A percentile compares a stretch with the other conserved stretches of the same genome.
Conservation (phyloP, 2,797 vertebrate genomes). For the Melanogrammus aeglefinus region DNA sequence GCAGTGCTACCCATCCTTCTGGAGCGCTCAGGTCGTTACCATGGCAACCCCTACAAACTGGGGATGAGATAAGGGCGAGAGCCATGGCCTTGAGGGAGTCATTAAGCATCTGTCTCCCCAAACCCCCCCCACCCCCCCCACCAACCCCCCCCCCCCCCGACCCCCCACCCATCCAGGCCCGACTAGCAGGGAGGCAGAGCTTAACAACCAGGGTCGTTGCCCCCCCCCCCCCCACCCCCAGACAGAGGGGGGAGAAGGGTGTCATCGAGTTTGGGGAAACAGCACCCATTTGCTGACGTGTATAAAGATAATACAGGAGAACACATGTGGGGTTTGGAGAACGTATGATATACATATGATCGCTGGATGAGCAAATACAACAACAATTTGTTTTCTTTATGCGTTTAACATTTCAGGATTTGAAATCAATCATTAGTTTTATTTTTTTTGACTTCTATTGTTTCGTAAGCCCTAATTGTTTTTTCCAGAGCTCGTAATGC, state of each 20-base stretch:
- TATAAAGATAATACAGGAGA: background rate
- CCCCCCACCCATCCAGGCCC: background rate
- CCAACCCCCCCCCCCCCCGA: background rate
- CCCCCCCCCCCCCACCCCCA: constrained; percentile 61
- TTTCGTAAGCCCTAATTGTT: background rate
- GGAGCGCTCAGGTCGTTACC: constrained; percentile 73
- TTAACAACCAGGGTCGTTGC: constrained; percentile 74
- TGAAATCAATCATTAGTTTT: background rate
- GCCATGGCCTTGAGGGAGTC: constrained; percentile 75
- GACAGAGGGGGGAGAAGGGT: constrained; percentile 27
- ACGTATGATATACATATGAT: background rate
- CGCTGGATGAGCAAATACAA: background rate
- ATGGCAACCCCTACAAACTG: constrained; percentile 76
- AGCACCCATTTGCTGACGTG: background rate
- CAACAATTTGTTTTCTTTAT: background rate
- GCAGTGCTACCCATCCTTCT: constrained; percentile 64
- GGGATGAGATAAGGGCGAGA: constrained; percentile 76
- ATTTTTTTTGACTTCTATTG: background rate
- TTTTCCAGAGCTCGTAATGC: constrained; percentile 1
- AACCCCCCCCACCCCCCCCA: constrained; percentile 51
- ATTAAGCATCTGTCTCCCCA: constrained; percentile 79
- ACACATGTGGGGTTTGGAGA: too few species aligned
- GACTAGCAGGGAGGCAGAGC: constrained; percentile 61
- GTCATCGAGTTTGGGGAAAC: background rate
- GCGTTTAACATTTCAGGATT: background rate